A percentile compares a stretch with the other conserved stretches of the same genome.
These are phyloP conservation scores for Cyphomyrmex costatus DNA, from an alignment of 1,140 invertebrate genomes.

Conservation along the genomic window DNA sequence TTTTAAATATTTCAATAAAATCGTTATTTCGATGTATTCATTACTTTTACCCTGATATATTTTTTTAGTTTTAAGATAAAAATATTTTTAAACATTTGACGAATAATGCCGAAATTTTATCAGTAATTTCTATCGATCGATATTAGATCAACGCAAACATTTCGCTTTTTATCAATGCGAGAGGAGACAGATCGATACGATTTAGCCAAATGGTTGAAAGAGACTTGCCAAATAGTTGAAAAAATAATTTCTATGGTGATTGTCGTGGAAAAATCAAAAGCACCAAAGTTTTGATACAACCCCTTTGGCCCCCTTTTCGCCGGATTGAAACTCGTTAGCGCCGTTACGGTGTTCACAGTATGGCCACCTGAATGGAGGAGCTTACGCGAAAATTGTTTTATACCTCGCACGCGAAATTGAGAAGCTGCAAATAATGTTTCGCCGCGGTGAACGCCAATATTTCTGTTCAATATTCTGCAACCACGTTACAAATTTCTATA, in stretches of 20 bases:
- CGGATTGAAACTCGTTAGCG: slow-evolving; percentile 72
- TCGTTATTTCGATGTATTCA: neutral
- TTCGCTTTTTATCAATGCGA: neutral
- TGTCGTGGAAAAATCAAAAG: slow-evolving; percentile 52
- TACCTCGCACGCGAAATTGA: slow-evolving; percentile 56
- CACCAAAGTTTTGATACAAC: slow-evolving; percentile 56
- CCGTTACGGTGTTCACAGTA: slow-evolving; percentile 72
- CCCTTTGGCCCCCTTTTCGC: neutral
- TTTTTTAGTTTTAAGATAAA: neutral
- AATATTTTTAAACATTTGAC: neutral
- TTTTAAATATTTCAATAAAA: too few relatives aligned
- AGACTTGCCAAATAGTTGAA: slow-evolving; percentile 9
- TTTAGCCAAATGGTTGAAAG: slow-evolving; percentile 16
- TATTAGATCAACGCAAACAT: neutral
- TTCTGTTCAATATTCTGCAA: slow-evolving; percentile 8
- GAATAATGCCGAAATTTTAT: neutral
- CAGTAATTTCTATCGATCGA: neutral
- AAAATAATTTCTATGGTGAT: slow-evolving; percentile 47
- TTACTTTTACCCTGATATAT: neutral
- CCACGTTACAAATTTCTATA: neutral
- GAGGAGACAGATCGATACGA: slow-evolving; percentile 30
- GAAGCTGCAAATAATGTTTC: slow-evolving; percentile 71
- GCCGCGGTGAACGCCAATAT: slow-evolving; percentile 50
- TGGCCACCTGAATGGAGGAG: slow-evolving; percentile 64
- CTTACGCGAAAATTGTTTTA: slow-evolving; percentile 73